phyloP scores from a whole-genome alignment of 2,888 invertebrate species.

The Anticlea derivata region DNA sequence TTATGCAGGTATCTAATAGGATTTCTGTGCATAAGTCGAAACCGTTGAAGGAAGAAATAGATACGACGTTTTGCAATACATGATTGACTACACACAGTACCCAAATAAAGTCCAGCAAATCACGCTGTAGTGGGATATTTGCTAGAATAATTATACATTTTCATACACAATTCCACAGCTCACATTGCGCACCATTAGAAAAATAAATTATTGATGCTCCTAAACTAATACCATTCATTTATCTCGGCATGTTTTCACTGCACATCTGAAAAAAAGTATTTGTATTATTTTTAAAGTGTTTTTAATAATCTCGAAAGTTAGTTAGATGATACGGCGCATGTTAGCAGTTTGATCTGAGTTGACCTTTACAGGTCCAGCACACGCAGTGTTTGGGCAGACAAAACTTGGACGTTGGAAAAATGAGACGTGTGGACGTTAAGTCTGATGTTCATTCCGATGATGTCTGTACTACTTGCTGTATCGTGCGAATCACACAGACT shows the following conservation, averaged over 20 bases:
- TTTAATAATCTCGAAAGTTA: too few species aligned
- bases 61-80: conserved; percentile 64
- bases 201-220: conserved; percentile 83
- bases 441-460: too few species aligned
- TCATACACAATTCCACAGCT: conserved; percentile 81
- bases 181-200: conserved; percentile 82
- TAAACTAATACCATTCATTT: conserved; percentile 71
- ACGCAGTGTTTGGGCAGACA: too few species aligned
- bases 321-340: too few species aligned
- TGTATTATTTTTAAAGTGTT: too few species aligned
- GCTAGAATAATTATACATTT: conserved; percentile 64
- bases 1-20: conserved; percentile 38
- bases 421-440: too few species aligned
- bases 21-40: conserved; percentile 68
- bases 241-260: conserved; percentile 83
- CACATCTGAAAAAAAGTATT: conserved; percentile 67
- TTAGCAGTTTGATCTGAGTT: too few species aligned
- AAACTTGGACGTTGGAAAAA: too few species aligned
- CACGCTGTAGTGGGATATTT: conserved; percentile 63
- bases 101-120: conserved; percentile 74
- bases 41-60: conserved; percentile 61
- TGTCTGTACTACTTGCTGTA: too few species aligned
- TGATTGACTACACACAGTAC: conserved; percentile 79
- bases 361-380: too few species aligned
- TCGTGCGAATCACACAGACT: too few species aligned